A percentile compares a stretch with the other conserved stretches of the same genome.
phyloP scores from a whole-genome alignment of 2,888 invertebrate species.

The Atherix ibis region DNA sequence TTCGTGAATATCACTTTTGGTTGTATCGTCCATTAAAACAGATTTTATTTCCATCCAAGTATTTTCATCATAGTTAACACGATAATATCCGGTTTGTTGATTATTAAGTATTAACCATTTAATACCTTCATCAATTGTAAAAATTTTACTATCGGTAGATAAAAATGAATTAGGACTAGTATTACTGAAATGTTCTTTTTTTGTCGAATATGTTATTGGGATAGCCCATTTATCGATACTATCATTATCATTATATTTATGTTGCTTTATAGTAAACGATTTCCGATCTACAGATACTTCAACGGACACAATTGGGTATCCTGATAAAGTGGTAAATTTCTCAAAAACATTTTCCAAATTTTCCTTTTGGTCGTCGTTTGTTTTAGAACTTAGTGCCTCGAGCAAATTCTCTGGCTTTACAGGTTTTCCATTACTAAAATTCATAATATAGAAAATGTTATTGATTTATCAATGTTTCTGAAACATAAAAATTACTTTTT shows the following conservation, averaged over 20 bases:
- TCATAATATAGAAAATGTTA: too few relatives aligned
- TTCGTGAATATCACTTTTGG: constrained; percentile 39
- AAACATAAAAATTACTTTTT: too few relatives aligned
- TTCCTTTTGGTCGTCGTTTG: background rate
- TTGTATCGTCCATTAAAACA: constrained; percentile 31
- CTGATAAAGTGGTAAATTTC: constrained; percentile 49
- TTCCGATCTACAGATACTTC: constrained; percentile 6
- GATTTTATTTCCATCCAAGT: constrained; percentile 39
- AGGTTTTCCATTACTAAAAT: too few relatives aligned
- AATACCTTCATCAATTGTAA: background rate
- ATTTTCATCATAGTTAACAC: constrained; percentile 46
- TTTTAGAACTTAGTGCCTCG: too few relatives aligned
- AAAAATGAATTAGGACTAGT: constrained; percentile 15
- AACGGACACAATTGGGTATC: constrained; percentile 47
- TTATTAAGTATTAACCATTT: constrained; percentile 46
- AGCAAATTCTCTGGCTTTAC: too few relatives aligned
- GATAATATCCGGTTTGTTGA: constrained; percentile 46
- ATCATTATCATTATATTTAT: constrained; percentile 15
- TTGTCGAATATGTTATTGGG: constrained; percentile 22
- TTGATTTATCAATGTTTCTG: too few relatives aligned
- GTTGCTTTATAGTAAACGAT: constrained; percentile 14
- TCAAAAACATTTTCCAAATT: constrained; percentile 18
- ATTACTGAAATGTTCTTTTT: constrained; percentile 16
- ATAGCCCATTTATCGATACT: constrained; percentile 8
- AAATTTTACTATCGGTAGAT: too few relatives aligned